phyloP scores from a whole-genome alignment of 2,888 invertebrate genomes.

The Erannis defoliaria region DNA sequence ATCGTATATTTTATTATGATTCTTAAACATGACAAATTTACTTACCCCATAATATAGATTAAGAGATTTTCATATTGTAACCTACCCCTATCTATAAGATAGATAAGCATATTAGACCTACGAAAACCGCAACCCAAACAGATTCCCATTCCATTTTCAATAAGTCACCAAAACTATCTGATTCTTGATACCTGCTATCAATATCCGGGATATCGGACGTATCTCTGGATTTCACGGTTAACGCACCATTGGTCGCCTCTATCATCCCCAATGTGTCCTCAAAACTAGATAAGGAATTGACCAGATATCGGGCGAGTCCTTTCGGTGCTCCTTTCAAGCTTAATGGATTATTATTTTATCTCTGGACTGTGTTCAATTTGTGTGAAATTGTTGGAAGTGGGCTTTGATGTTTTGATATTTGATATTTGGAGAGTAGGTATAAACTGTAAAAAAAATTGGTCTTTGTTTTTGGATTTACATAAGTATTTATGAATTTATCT shows the following conservation, averaged over 20 bases:
- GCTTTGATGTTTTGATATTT: slow-evolving; percentile 38
- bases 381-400: slow-evolving; percentile 47
- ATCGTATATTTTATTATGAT: too few species aligned
- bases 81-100: not conserved
- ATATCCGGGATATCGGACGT: slow-evolving; percentile 76
- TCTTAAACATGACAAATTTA: too few species aligned
- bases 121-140: slow-evolving; percentile 54
- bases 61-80: not conserved
- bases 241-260: slow-evolving; percentile 77
- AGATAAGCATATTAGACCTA: not conserved
- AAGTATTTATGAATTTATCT: too few species aligned
- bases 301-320: slow-evolving; percentile 70
- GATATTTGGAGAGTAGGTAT: not conserved
- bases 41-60: too few species aligned
- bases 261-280: slow-evolving; percentile 70
- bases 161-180: slow-evolving; percentile 74
- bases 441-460: not conserved
- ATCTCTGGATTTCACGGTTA: slow-evolving; percentile 84
- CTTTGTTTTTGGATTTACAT: not conserved
- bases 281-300: slow-evolving; percentile 79
- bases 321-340: slow-evolving; percentile 56
- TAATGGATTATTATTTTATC: slow-evolving; percentile 57
- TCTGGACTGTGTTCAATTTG: slow-evolving; percentile 46
- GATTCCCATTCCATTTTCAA: slow-evolving; percentile 60
- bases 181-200: slow-evolving; percentile 78